Conservation (phyloP, 2,113 vertebrate species). For the Tringa solitaria region DNA sequence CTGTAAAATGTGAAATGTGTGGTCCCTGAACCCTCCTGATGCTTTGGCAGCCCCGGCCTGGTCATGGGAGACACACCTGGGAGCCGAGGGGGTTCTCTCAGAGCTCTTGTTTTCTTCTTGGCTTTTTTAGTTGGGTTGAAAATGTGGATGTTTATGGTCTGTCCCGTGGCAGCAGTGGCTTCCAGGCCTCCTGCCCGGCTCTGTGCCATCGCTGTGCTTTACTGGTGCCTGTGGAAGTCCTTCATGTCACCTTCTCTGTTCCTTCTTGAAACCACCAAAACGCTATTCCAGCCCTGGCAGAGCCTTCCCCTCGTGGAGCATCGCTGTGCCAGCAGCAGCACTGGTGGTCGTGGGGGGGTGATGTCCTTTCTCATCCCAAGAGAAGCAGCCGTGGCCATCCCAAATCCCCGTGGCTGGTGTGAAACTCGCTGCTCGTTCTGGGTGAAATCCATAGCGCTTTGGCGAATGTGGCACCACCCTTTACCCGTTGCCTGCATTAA, state of each 20-base stretch:
- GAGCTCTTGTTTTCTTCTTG: not conserved
- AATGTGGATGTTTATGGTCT: not conserved
- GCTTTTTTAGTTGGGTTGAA: not conserved
- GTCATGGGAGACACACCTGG: not conserved
- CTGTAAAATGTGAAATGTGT: not conserved
- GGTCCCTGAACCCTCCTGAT: not conserved
- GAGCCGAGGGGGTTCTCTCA: not conserved
- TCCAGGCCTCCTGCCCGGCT: not conserved
- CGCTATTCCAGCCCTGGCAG: not conserved
- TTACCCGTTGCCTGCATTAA: not conserved
- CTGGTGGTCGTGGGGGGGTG: not conserved
- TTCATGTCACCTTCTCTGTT: not conserved
- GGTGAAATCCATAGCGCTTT: not conserved
- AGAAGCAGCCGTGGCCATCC: not conserved
- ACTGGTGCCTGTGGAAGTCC: not conserved
- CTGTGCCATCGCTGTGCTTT: not conserved
- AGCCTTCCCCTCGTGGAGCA: accelerated
- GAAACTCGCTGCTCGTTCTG: not conserved
- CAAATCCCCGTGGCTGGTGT: accelerated
- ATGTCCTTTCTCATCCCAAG: no score
- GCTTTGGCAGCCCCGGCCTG: not conserved
- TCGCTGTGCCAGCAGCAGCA: not conserved
- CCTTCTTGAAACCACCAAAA: not conserved
- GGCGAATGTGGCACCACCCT: accelerated
- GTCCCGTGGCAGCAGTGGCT: not conserved